These are phyloP conservation scores for Crioceris asparagi DNA, from an alignment of 2,888 invertebrate genomes.

Conservation along the genomic window DNA sequence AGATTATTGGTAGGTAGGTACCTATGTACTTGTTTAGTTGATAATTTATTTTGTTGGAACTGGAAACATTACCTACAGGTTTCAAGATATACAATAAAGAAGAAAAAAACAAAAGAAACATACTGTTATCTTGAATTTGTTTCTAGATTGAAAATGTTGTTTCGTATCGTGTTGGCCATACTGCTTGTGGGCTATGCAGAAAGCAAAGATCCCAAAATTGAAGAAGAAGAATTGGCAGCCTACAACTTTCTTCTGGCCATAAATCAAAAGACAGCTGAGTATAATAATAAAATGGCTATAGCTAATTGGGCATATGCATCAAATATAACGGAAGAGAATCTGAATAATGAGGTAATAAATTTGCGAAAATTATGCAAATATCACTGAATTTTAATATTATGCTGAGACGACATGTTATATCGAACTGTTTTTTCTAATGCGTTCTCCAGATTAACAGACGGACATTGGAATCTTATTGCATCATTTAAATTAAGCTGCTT, in stretches of 20 bases:
- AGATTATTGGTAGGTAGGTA: too few relatives aligned
- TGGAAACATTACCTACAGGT: too few relatives aligned
- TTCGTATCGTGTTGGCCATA: constrained; percentile 7
- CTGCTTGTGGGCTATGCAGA: constrained; percentile 6
- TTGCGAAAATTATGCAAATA: background rate
- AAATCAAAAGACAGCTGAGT: constrained; percentile 48
- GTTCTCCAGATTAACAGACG: too few relatives aligned
- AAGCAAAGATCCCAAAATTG: constrained; percentile 30
- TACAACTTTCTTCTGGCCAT: constrained; percentile 50
- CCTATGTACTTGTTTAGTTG: too few relatives aligned
- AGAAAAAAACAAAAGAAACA: background rate
- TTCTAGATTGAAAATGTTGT: constrained; percentile 11
- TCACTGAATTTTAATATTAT: background rate
- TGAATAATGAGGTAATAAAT: constrained; percentile 41
- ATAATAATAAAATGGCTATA: constrained; percentile 47
- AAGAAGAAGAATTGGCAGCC: constrained; percentile 49
- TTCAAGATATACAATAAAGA: background rate
- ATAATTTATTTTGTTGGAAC: too few relatives aligned
- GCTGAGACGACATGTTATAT: too few relatives aligned
- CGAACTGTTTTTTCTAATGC: too few relatives aligned
- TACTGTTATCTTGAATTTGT: background rate
- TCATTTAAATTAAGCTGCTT: too few relatives aligned
- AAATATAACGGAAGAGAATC: constrained; percentile 63
- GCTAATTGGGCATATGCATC: constrained; percentile 68
- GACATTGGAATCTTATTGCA: too few relatives aligned